Evolutionary conservation across 2,888 invertebrate genomes (phyloP), one percentile per base, ranked within the genome.

Genomic region (Sinopyrophorus schimmeli): DNA sequence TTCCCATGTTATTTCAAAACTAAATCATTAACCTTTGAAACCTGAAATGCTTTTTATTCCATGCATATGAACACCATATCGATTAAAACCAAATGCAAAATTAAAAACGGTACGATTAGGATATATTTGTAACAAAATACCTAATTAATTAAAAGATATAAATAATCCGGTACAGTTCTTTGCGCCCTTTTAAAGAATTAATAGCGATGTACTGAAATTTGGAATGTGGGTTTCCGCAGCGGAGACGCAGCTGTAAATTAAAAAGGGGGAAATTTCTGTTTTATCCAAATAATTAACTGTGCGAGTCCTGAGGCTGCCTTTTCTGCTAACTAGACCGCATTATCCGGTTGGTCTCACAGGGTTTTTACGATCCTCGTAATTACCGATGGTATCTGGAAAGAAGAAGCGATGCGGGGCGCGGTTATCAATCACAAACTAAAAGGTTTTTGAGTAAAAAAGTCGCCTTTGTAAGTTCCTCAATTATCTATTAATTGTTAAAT

Each of bases 261-360:
- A 40, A 47, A 49, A 49, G 43, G 43, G 39, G 49, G 47, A 43
- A 49, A 49, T 38, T 49, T 49, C 43, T 49, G 49, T 49, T 43
- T 49, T 49, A 49, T 49, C 43, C 49, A 49, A 49, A 49, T 49
- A 49, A 49, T 49, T 49, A 49, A 49, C 49, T 44, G 48, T 48
- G 37, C 43, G 38, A 49, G 49, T 49, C 49, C 49, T 34, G 49
- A 43, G 49, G 49, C 49, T 39, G 49, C 49, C 49, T 49, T 49
- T 44, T 39, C 49, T 49, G 49, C 49, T 49, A 49, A 49, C 48
- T 48, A 48, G 48, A 42, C 48, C 48, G 48, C 48, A 48, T 48
- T 48, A 48, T 48, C 48, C 48, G 48, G 48, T 23, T 38, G 48
- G 48, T 48, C 48, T 49, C 49, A 39, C 49, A 43, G 49, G 32